Evolutionary conservation across 2,888 invertebrate genomes (phyloP), one percentile per base, ranked within the genome.

Genomic region (Resseliella maxima): DNA sequence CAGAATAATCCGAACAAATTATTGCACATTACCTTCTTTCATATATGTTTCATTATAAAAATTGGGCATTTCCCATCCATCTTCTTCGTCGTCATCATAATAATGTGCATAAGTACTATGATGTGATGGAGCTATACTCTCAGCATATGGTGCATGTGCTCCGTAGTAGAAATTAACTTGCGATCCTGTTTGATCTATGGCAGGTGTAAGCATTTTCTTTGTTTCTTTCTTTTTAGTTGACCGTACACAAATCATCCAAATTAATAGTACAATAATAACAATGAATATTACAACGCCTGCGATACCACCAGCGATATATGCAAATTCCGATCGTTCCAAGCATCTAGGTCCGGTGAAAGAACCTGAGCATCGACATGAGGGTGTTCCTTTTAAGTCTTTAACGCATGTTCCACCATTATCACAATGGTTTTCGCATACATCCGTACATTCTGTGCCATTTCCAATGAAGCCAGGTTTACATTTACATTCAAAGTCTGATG

Each of bases 41-140:
- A 98, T 97, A 90, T 98, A 98, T 0, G 97, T 97, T 92, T 98
- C 98, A 90, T 97, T 97, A 92, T 98, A 91, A 41, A 98, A 98
- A 91, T 98, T 98, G 0, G 98, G 98, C 98, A 98, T 98, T 90
- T 98, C 98, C 98, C 98, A 98, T 85, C 97, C 98, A 89, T 98
- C 98, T 91, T 98, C 98, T 90, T 98, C 98, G 89, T 98, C 97
- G 89, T 98, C 97, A 90, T 98, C 97, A 89, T 98, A 98, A 90
- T 98, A 98, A 90, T 98, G 98, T 3, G 98, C 98, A 91, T 98
- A 98, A 0, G 98, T 98, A 85, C 97, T 97, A 90, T 98, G 98
- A 91, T 98, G 98, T 8, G 97, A 97, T 0, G 98, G 98, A 0
- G 98, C 98, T 88, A 98, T 98, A 86, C 97, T 97, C 90, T 98